Evolutionary conservation across 2,888 invertebrate species (phyloP), one percentile per base, ranked within the genome.

Genomic region (Cheilosia pagana): DNA sequence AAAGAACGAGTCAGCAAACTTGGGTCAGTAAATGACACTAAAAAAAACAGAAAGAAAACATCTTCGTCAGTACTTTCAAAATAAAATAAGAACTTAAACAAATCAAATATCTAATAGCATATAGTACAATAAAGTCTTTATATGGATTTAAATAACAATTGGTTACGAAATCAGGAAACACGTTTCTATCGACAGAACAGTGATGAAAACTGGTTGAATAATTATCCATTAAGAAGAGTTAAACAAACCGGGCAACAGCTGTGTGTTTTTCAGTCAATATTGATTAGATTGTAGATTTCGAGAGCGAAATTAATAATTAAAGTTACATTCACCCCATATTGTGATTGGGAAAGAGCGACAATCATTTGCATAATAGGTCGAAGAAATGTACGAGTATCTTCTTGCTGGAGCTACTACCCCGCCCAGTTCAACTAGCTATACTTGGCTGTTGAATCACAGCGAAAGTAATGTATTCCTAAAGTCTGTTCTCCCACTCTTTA

Each of bases 391-490:
- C 4, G 35, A 48, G 16, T 14, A 7, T 8, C 6, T 19, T 35
- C 21, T 25, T 48, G 16, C 1, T 19, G 14, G 50, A 21, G 28
- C 48, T 2, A n/a, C 3, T 52, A 39, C 6, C n/a, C 50, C 5
- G 23, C 0, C 45, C 43, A 7, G n/a, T 65, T 52, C 23, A 39
- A 52, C 21, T 65, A 39, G 39, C 21, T 65, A 39, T 52, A 39
- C 39, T 35, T 14, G 25, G 25, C 10, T 12, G n/a, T n/a, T 35
- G 31, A 23, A n/a, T 39, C 35, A 52, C 16, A 2, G 10, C 3
- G 45, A 16, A 45, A 23, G 50, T 52, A 50, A 52, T 23, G 2
- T 23, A 62, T 77, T 70, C 35, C 23, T 41, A 14, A 39, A 39
- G 25, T 39, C 8, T 23, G 19, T 1, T 41, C 55, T 48, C 39